Evolutionary conservation across 2,113 vertebrate species (phyloP), one percentile per base, ranked within the genome.

Genomic region (Merops nubicus): DNA sequence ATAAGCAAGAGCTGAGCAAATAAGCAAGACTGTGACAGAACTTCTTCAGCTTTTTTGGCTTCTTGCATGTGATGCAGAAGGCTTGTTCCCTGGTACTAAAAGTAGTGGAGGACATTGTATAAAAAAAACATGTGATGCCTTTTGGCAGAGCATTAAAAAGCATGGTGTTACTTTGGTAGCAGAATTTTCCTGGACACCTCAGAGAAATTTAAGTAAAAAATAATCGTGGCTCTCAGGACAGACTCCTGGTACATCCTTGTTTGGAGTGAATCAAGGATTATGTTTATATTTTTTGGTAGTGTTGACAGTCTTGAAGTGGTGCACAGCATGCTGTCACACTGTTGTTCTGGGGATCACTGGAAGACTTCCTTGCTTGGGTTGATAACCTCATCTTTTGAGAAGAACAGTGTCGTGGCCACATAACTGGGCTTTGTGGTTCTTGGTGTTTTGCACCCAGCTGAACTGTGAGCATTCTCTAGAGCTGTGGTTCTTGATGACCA

Each of bases 31-130:
- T 48, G 48, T 74, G 45, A 85, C 65, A 70, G 4, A 62, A 72
- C 91, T 96, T 92, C 54, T 95, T 94, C 50, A 75, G 20, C 38
- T 54, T 63, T 63, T 96, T 92, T 76, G 93, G 22, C 67, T 94
- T 95, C 56, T 81, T 91, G 42, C 38, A 48, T 84, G 12, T 19
- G 12, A 64, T 84, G 33, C 82, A 85, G 64, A 81, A 89, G 43
- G 19, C 43, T 89, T 59, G 34, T 86, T 91, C 70, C 83, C 8
- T 50, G 50, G 59, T 56, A 91, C 82, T 92, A 73, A 88, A 95
- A 73, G 79, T 70, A 78, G 40, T 14, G 75, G 68, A 64, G 42
- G 64, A 54, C 33, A 31, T 62, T 29, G 57, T 50, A 72, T 42
- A 25, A 64, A 89, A 74, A 33, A 90, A 77, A 88, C 33, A 47